Conservation (phyloP, 2,888 invertebrate genomes). For the Amphipyra berbera region DNA sequence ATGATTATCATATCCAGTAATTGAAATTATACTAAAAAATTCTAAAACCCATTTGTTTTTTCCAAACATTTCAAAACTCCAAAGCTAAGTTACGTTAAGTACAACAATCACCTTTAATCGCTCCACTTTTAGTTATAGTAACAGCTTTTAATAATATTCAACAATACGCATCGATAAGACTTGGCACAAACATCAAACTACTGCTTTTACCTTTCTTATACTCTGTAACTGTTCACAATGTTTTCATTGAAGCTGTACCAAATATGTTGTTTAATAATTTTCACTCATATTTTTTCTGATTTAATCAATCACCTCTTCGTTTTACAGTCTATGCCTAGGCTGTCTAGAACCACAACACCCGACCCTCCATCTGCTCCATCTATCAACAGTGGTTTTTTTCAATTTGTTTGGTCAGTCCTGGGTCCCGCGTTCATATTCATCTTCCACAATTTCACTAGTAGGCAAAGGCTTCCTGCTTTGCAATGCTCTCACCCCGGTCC, state of each 20-base stretch:
- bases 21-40: slow-evolving; percentile 4
- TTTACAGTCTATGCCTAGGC: too few relatives aligned
- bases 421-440: too few relatives aligned
- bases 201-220: slow-evolving; percentile 50
- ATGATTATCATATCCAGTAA: background rate
- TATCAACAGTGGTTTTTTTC: too few relatives aligned
- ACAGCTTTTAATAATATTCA: slow-evolving; percentile 58
- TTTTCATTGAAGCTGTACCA: slow-evolving; percentile 31
- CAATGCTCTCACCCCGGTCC: too few relatives aligned
- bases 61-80: slow-evolving; percentile 43
- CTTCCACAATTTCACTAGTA: too few relatives aligned
- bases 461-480: too few relatives aligned
- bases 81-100: slow-evolving; percentile 49
- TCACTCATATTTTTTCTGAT: slow-evolving; percentile 16
- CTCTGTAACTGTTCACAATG: slow-evolving; percentile 10
- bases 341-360: too few relatives aligned
- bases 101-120: slow-evolving; percentile 50
- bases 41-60: slow-evolving; percentile 25
- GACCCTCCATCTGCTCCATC: too few relatives aligned
- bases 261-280: slow-evolving; percentile 23
- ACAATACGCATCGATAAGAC: slow-evolving; percentile 53
- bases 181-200: slow-evolving; percentile 47
- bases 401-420: too few relatives aligned
- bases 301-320: slow-evolving; percentile 26
- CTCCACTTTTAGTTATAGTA: slow-evolving; percentile 51